Conservation (phyloP, 2,888 invertebrate genomes). For the Orthosia gracilis region DNA sequence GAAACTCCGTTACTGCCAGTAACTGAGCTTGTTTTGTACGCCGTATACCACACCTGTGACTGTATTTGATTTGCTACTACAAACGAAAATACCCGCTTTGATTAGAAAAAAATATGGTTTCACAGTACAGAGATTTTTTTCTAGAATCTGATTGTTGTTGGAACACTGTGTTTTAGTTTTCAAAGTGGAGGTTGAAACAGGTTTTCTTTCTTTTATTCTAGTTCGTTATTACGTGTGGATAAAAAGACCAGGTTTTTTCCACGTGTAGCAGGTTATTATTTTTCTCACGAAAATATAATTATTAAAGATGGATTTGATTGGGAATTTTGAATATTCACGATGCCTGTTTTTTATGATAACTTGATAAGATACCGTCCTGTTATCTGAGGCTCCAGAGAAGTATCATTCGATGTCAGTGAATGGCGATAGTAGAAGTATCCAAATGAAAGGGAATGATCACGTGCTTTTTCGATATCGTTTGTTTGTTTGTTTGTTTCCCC, state of each 20-base stretch:
- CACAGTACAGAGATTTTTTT: slow-evolving; percentile 8
- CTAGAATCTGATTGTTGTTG: slow-evolving; percentile 28
- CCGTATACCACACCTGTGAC: slow-evolving; percentile 57
- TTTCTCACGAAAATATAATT: no score
- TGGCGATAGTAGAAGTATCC: no score
- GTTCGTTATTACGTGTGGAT: not conserved
- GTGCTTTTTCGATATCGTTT: no score
- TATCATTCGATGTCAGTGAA: no score
- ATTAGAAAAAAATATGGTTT: slow-evolving; percentile 44
- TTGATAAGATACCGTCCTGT: no score
- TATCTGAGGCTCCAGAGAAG: no score
- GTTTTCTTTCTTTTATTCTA: not conserved
- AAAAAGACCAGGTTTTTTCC: not conserved
- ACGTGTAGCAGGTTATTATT: not conserved
- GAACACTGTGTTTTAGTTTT: slow-evolving; percentile 13
- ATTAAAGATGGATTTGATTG: no score
- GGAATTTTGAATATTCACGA: no score
- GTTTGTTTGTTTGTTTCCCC: no score
- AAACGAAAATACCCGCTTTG: slow-evolving; percentile 47
- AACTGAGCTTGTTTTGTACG: slow-evolving; percentile 41
- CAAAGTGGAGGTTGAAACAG: not conserved
- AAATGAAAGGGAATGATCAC: no score
- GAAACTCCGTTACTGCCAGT: slow-evolving; percentile 28
- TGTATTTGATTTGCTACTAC: slow-evolving; percentile 59
- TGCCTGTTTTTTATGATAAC: no score